Percentiles rank a stretch among this genome's conserved stretches.
These are phyloP conservation scores for Tachina fera DNA, from an alignment of 2,888 invertebrate genomes.

Conservation along the genomic window DNA sequence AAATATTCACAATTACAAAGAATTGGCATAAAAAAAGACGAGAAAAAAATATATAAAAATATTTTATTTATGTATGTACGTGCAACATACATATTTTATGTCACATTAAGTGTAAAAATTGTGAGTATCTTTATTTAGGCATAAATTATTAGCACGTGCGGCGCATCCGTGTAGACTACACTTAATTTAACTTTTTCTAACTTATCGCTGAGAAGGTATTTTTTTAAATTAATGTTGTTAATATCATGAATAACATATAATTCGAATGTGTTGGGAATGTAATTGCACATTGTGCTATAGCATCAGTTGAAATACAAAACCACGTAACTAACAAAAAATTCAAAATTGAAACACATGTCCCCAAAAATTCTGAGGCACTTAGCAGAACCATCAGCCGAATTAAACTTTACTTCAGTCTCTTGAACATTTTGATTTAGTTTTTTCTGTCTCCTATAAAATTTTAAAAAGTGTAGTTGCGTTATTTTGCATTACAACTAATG, in stretches of 20 bases:
- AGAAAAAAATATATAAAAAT: background rate
- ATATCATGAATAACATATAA: background rate
- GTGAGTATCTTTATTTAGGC: background rate
- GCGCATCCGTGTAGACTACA: background rate
- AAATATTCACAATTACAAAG: background rate
- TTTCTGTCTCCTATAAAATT: too few relatives aligned
- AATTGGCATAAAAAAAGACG: too few relatives aligned
- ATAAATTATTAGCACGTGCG: constrained; percentile 16
- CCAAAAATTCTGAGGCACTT: too few relatives aligned
- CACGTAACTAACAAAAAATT: too few relatives aligned
- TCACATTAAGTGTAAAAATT: background rate
- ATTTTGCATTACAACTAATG: too few relatives aligned
- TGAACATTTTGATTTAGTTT: too few relatives aligned
- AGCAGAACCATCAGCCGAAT: too few relatives aligned
- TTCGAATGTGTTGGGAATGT: background rate
- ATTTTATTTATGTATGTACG: too few relatives aligned
- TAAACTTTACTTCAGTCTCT: too few relatives aligned
- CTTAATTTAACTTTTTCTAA: constrained; percentile 22
- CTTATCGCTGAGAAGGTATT: background rate
- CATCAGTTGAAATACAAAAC: too few relatives aligned
- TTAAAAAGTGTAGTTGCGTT: too few relatives aligned
- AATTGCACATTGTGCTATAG: background rate
- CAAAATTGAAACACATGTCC: too few relatives aligned
- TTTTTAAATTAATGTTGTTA: constrained; percentile 8
- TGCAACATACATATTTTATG: background rate